phyloP scores from a whole-genome alignment of 2,113 vertebrate genomes.

The Mustelus asterias region DNA sequence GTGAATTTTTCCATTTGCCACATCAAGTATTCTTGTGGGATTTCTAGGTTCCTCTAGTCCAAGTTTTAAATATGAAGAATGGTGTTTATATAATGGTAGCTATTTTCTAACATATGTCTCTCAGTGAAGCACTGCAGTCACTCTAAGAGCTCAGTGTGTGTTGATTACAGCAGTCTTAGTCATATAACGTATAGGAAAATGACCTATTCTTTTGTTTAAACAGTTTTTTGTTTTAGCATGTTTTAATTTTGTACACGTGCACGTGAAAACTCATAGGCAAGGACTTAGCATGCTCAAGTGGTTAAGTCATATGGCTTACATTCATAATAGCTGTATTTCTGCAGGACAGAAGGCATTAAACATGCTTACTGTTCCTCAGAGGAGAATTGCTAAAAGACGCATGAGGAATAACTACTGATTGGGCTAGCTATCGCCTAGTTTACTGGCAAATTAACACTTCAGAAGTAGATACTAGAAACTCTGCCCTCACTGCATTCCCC shows the following conservation, averaged over 20 bases:
- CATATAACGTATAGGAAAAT: not conserved
- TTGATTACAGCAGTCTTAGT: not conserved
- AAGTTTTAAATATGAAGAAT: not conserved
- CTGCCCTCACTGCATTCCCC: not conserved
- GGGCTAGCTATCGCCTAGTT: not conserved
- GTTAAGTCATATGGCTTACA: not conserved
- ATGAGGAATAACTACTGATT: not conserved
- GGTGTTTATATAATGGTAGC: not conserved
- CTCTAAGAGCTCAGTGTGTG: not conserved
- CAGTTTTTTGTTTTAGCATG: not conserved
- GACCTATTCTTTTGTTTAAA: not conserved
- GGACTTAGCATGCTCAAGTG: not conserved
- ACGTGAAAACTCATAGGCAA: not conserved
- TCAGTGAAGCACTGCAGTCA: not conserved
- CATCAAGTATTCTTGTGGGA: not conserved
- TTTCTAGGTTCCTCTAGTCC: not conserved
- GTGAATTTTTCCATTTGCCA: slow-evolving; percentile 7
- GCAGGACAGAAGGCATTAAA: not conserved
- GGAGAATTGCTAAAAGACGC: not conserved
- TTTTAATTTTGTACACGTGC: not conserved
- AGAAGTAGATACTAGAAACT: not conserved
- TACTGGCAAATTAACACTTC: not conserved
- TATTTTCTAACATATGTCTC: not conserved
- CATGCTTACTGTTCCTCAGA: not conserved
- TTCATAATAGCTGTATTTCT: not conserved